phyloP scores from a whole-genome alignment of 2,888 invertebrate genomes.

The Eupithecia exiguata region DNA sequence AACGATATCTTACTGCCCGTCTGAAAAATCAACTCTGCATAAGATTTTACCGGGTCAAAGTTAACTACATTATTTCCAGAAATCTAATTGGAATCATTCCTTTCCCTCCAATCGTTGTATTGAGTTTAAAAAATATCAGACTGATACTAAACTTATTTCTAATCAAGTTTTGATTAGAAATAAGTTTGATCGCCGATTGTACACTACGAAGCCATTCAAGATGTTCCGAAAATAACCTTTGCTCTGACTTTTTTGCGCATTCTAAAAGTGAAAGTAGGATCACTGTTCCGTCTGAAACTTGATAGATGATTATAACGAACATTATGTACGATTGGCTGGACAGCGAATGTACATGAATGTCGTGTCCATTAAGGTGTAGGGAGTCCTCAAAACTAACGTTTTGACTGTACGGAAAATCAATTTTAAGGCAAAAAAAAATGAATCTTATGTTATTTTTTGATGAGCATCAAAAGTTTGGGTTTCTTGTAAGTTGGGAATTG shows the following conservation, averaged over 20 bases:
- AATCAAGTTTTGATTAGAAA: too few species aligned
- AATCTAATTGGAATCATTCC: not conserved
- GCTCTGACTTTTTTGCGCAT: conserved; percentile 33
- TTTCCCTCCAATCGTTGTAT: not conserved
- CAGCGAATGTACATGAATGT: conserved; percentile 25
- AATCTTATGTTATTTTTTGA: too few species aligned
- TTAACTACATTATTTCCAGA: too few species aligned
- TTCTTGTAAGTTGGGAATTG: too few species aligned
- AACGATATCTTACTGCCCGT: too few species aligned
- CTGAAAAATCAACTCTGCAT: too few species aligned
- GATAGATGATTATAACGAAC: conserved; percentile 37
- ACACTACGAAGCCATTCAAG: conserved; percentile 17
- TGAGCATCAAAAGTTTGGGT: too few species aligned
- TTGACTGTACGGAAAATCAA: too few species aligned
- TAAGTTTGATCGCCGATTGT: conserved; percentile 3
- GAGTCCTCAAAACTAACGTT: too few species aligned
- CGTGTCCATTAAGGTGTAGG: not conserved
- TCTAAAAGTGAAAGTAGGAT: conserved; percentile 41
- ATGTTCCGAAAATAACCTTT: conserved; percentile 36
- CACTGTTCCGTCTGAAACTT: conserved; percentile 35
- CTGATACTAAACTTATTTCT: not conserved
- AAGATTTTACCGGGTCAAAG: too few species aligned
- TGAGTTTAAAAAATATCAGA: not conserved
- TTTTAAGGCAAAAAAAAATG: too few species aligned
- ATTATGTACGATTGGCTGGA: conserved; percentile 39